Percentiles rank a stretch among this genome's conserved stretches.
These are phyloP conservation scores for Aricia agestis DNA, from an alignment of 1,140 invertebrate genomes.

Conservation along the genomic window DNA sequence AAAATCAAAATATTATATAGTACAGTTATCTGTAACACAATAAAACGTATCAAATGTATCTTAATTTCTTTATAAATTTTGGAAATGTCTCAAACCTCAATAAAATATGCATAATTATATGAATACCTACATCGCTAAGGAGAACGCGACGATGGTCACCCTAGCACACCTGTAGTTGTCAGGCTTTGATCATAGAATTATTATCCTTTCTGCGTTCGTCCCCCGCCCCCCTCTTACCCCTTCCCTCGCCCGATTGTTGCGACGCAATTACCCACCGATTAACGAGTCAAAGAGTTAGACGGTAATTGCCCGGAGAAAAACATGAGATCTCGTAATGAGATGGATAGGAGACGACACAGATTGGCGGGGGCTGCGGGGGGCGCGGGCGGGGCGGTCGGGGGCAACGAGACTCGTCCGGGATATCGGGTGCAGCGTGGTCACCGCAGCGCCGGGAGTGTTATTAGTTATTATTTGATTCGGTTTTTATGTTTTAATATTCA, in stretches of 20 bases:
- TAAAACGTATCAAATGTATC: too few relatives aligned
- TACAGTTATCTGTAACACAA: too few relatives aligned
- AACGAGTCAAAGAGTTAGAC: constrained; percentile 35
- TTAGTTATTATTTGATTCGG: neutral
- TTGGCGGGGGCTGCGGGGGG: neutral
- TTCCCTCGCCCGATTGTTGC: constrained; percentile 38
- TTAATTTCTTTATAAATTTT: too few relatives aligned
- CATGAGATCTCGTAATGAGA: constrained; percentile 25
- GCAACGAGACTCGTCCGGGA: neutral
- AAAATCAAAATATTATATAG: too few relatives aligned
- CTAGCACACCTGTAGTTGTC: constrained; percentile 46
- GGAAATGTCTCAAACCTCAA: too few relatives aligned
- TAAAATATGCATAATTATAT: too few relatives aligned
- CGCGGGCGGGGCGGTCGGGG: too few relatives aligned
- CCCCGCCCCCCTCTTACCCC: constrained; percentile 18
- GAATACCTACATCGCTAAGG: neutral
- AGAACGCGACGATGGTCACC: constrained; percentile 27
- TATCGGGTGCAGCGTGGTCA: neutral
- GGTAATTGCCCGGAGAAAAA: constrained; percentile 34
- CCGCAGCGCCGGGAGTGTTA: neutral
- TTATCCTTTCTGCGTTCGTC: constrained; percentile 45
- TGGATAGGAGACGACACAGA: neutral
- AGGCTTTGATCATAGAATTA: constrained; percentile 57
- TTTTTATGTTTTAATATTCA: neutral
- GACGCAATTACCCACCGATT: constrained; percentile 40